Percentiles rank a stretch among this genome's conserved stretches.
Conservation (phyloP, 2,888 invertebrate species). For the Apodemia zela region DNA sequence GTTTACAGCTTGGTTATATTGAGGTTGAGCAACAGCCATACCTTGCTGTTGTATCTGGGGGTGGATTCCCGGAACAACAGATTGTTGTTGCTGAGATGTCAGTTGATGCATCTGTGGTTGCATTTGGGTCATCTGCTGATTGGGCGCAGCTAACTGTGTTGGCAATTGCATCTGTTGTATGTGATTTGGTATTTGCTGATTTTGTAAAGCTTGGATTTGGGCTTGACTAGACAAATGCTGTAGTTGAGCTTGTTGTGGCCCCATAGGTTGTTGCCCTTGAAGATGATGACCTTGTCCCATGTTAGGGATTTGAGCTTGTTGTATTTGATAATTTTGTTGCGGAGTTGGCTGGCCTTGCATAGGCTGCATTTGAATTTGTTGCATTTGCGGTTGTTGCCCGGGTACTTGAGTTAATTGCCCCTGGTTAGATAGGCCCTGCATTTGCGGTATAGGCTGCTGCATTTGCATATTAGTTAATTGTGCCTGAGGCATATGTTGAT, state of each 20-base stretch:
- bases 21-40: conserved; percentile 74
- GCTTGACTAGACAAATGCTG: conserved; percentile 75
- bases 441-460: conserved; percentile 75
- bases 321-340: conserved; percentile 74
- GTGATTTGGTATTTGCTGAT: conserved; percentile 78
- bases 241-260: conserved; percentile 70
- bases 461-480: conserved; percentile 75
- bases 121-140: conserved; percentile 75
- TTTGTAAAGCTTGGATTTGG: conserved; percentile 74
- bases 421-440: conserved; percentile 71
- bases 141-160: conserved; percentile 61
- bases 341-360: conserved; percentile 70
- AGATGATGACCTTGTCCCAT: conserved; percentile 71
- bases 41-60: conserved; percentile 73
- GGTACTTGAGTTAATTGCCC: conserved; percentile 70
- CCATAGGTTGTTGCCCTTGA: conserved; percentile 68
- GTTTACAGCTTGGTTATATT: conserved; percentile 73
- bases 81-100: conserved; percentile 72
- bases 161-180: conserved; percentile 78
- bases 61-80: conserved; percentile 74
- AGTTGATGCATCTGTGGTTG: conserved; percentile 76
- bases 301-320: conserved; percentile 72
- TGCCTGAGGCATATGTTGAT: conserved; percentile 69
- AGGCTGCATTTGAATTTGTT: conserved; percentile 76
- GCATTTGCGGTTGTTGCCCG: conserved; percentile 72